These are phyloP conservation scores for Myripristis jacobus DNA, from an alignment of 2,797 vertebrate genomes.

Conservation along the genomic window DNA sequence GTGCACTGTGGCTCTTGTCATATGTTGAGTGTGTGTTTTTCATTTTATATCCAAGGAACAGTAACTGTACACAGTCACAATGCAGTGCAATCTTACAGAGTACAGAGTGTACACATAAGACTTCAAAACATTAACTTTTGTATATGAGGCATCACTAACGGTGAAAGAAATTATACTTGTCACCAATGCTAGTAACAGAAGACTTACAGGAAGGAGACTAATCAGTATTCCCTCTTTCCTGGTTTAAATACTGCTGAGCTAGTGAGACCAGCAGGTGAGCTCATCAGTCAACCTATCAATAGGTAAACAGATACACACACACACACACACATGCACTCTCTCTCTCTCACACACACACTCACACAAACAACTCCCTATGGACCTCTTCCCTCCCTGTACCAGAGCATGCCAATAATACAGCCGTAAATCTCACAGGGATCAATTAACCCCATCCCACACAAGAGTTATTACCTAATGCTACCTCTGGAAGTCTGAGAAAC, in stretches of 20 bases:
- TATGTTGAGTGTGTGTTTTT: not conserved
- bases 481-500: constrained; percentile 32
- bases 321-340: constrained; percentile 9
- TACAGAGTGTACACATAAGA: too few species aligned
- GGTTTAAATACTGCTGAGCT: constrained; percentile 37
- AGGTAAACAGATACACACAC: constrained; percentile 23
- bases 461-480: constrained; percentile 52
- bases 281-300: constrained; percentile 38
- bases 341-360: not conserved
- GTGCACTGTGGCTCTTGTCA: too few species aligned
- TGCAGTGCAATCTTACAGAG: too few species aligned
- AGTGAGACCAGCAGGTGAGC: constrained; percentile 4
- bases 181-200: too few species aligned
- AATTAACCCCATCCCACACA: constrained; percentile 60
- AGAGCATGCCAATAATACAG: constrained; percentile 27
- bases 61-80: not conserved
- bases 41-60: not conserved
- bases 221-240: not conserved
- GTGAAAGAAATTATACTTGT: too few species aligned
- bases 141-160: too few species aligned
- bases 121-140: too few species aligned
- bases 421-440: constrained; percentile 65
- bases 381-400: constrained; percentile 15
- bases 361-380: constrained; percentile 34
- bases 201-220: too few species aligned